Conservation (phyloP, 1,140 invertebrate genomes). For the Drosophila ficusphila region DNA sequence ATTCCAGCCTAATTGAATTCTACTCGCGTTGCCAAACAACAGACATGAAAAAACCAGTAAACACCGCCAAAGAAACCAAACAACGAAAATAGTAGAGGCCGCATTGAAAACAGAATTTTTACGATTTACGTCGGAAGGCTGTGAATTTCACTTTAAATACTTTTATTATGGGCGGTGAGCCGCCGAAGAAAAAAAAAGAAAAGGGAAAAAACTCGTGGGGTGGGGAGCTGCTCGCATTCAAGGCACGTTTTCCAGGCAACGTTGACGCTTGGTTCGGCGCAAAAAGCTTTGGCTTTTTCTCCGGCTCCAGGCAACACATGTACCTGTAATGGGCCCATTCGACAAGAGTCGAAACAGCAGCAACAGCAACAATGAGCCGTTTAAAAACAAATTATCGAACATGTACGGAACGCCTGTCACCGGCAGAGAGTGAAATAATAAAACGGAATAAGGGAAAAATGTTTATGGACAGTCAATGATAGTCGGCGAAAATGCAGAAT, state of each 20-base stretch:
- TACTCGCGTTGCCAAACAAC: conserved; percentile 34
- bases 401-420: conserved; percentile 69
- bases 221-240: conserved; percentile 63
- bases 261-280: conserved; percentile 73
- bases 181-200: not conserved
- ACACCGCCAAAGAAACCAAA: conserved; percentile 37
- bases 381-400: conserved; percentile 82
- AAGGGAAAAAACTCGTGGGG: conserved; percentile 5
- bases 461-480: conserved; percentile 63
- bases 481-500: conserved; percentile 42
- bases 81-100: conserved; percentile 37
- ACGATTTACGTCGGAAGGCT: conserved; percentile 71
- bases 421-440: conserved; percentile 71
- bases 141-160: conserved; percentile 82
- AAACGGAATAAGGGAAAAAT: conserved; percentile 27
- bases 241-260: conserved; percentile 69
- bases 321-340: conserved; percentile 64
- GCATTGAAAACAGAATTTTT: conserved; percentile 74
- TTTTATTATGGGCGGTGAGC: conserved; percentile 69
- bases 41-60: conserved; percentile 33
- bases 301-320: conserved; percentile 51
- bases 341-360: conserved; percentile 61
- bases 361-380: conserved; percentile 51
- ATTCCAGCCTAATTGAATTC: conserved; percentile 46
- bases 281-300: conserved; percentile 61